A percentile compares a stretch with the other conserved stretches of the same genome.
phyloP scores from a whole-genome alignment of 2,888 invertebrate species.

The Lamellibrachia satsuma region DNA sequence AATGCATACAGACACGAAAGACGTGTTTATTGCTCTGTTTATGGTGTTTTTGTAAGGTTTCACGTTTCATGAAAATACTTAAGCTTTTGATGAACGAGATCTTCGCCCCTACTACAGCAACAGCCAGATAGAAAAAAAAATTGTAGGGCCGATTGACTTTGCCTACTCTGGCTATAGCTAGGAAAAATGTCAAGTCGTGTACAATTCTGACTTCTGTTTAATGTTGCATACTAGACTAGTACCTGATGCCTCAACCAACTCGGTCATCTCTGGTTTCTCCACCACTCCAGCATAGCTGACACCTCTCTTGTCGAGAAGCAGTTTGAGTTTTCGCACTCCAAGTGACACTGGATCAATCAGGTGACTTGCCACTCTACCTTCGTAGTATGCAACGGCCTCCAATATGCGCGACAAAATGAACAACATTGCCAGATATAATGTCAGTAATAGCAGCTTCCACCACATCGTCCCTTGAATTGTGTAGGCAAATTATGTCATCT shows the following conservation, averaged over 20 bases:
- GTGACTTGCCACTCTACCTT: constrained; percentile 57
- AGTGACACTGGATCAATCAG: constrained; percentile 65
- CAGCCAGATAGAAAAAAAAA: no score
- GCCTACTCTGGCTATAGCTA: no score
- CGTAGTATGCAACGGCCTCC: constrained; percentile 64
- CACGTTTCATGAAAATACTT: no score
- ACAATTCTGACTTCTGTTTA: no score
- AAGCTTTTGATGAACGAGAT: no score
- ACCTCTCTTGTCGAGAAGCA: constrained; percentile 65
- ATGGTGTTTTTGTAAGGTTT: no score
- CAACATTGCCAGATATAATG: constrained; percentile 61
- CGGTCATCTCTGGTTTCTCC: constrained; percentile 64
- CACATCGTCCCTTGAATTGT: constrained; percentile 48
- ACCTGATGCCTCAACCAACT: constrained; percentile 65
- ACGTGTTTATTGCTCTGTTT: no score
- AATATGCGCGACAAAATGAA: constrained; percentile 64
- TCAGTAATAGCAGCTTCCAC: constrained; percentile 61
- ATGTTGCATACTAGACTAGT: not conserved
- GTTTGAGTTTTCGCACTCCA: constrained; percentile 64
- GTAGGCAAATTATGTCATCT: not conserved
- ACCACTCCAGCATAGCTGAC: constrained; percentile 64
- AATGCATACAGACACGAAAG: no score
- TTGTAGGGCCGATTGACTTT: no score
- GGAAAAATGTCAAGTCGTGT: no score
- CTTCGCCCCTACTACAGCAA: no score